Conservation (phyloP, 2,113 vertebrate species). For the Prolemur simus region DNA sequence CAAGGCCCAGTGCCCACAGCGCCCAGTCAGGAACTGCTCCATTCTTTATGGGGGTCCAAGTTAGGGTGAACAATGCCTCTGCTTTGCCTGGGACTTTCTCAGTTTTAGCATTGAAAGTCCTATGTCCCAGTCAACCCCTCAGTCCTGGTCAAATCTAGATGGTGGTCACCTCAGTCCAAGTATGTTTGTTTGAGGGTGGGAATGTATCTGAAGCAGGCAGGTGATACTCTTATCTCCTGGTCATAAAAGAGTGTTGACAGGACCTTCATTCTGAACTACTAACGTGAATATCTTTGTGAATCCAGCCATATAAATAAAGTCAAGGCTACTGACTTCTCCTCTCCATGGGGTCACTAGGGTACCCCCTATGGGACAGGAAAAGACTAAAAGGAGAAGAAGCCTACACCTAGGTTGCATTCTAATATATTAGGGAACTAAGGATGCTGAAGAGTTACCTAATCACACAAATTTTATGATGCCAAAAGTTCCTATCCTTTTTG, state of each 20-base stretch:
- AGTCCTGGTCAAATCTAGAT: neutral
- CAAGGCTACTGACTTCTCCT: neutral
- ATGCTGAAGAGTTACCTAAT: neutral
- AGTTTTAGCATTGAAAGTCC: neutral
- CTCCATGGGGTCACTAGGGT: neutral
- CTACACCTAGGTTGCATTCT: neutral
- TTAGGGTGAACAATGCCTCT: neutral
- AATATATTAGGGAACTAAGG: neutral
- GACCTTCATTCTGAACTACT: neutral
- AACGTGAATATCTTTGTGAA: slow-evolving; percentile 4
- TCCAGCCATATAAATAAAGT: neutral
- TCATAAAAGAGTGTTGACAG: neutral
- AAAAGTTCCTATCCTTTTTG: neutral
- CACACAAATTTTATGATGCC: neutral
- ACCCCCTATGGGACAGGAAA: neutral
- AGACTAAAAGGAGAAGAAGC: neutral
- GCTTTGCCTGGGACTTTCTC: neutral
- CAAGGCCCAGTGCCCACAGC: neutral
- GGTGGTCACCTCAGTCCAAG: neutral
- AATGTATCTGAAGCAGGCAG: neutral
- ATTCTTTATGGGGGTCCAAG: neutral
- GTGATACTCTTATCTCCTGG: neutral
- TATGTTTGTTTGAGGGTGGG: neutral
- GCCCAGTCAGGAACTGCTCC: neutral
- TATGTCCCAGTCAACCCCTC: neutral